phyloP scores from a whole-genome alignment of 1,140 invertebrate genomes.

The Sitobion miscanthi region DNA sequence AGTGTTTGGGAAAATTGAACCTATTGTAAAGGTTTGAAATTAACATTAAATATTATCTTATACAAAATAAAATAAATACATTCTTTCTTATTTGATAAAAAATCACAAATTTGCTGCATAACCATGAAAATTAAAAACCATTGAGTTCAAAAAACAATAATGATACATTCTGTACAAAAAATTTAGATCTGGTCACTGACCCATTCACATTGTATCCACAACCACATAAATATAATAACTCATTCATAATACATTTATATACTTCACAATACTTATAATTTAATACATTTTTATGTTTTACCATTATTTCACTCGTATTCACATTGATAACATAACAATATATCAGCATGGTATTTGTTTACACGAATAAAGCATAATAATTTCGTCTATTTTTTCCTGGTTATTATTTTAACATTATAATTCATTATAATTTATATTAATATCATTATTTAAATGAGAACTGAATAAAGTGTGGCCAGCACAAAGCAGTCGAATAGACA shows the following conservation, averaged over 20 bases:
- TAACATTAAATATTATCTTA: not conserved
- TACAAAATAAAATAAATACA: not conserved
- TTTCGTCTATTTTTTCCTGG: not conserved
- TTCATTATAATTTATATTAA: not conserved
- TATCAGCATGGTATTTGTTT: not conserved
- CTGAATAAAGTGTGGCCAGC: not conserved
- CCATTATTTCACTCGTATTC: not conserved
- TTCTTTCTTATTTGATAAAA: not conserved
- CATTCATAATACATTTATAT: not conserved
- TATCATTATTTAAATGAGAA: not conserved
- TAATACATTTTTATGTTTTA: not conserved
- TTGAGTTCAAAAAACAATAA: not conserved
- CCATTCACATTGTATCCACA: not conserved
- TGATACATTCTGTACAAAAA: not conserved
- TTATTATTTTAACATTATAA: conserved; percentile 7
- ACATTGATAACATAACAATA: not conserved
- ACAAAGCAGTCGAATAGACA: not conserved
- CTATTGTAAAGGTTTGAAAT: not conserved
- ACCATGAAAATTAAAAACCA: not conserved
- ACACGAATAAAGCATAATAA: not conserved
- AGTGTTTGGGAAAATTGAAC: not conserved
- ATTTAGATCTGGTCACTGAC: not conserved
- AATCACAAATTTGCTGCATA: not conserved
- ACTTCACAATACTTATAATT: not conserved
- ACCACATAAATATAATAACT: not conserved